Percentiles rank a stretch among this genome's conserved stretches.
Conservation (phyloP, 2,113 vertebrate genomes). For the Polypterus senegalus region DNA sequence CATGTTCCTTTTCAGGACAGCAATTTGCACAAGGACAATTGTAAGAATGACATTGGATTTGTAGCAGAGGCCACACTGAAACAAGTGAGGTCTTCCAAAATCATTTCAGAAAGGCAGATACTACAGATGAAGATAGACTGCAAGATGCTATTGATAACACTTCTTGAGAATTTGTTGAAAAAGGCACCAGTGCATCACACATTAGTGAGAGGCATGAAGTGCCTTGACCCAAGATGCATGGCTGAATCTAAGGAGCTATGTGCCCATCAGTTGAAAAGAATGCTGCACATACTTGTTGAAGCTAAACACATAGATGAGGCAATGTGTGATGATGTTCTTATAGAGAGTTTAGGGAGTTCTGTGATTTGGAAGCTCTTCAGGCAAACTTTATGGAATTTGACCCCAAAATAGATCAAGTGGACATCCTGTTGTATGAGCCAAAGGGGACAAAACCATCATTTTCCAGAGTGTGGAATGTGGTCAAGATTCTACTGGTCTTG, state of each 20-base stretch:
- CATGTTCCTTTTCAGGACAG: conserved; percentile 14
- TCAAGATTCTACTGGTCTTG: conserved; percentile 12
- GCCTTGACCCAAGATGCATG: conserved; percentile 19
- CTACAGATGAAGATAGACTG: conserved; percentile 18
- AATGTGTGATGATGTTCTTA: conserved; percentile 12
- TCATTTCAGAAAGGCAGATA: conserved; percentile 8
- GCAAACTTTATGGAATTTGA: conserved; percentile 16
- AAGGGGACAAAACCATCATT: conserved; percentile 11
- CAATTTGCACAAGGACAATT: conserved; percentile 8
- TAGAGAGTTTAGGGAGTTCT: conserved; percentile 15
- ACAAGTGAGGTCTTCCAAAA: conserved; percentile 9
- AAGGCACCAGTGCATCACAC: conserved; percentile 19
- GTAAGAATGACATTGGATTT: conserved; percentile 11
- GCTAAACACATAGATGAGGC: conserved; percentile 11
- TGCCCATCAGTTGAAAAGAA: conserved; percentile 11
- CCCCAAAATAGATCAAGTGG: conserved; percentile 9
- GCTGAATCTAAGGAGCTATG: conserved; percentile 16
- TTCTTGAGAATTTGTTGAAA: conserved; percentile 18
- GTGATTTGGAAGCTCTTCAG: neutral
- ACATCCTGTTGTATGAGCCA: conserved; percentile 6
- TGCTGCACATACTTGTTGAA: conserved; percentile 14
- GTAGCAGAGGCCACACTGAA: conserved; percentile 11
- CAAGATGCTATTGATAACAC: conserved; percentile 15
- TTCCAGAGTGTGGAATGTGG: conserved; percentile 14
- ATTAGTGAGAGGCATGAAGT: conserved; percentile 18